Evolutionary conservation across 2,888 invertebrate species (phyloP).

Genomic region (Mystacides longicornis): DNA sequence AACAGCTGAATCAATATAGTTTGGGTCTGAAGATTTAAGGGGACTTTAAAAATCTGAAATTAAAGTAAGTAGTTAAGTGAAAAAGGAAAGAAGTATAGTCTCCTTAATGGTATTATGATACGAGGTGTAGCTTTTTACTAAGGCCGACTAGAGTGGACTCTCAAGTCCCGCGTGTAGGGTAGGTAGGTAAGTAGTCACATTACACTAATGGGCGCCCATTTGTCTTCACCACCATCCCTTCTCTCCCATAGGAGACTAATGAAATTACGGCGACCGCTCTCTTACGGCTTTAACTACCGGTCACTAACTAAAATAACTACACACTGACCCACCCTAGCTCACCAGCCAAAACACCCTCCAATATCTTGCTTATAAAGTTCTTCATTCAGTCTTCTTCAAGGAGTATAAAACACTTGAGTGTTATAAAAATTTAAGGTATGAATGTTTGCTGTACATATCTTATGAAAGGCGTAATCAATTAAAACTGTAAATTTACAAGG

Average conservation of each 20-base stretch:
- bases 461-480: too few relatives aligned
- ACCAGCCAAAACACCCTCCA: background rate
- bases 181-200: too few relatives aligned
- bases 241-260: constrained; percentile 42
- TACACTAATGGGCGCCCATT: constrained; percentile 50
- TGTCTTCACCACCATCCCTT: constrained; percentile 50
- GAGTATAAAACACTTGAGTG: too few relatives aligned
- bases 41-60: too few relatives aligned
- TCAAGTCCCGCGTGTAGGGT: constrained; percentile 34
- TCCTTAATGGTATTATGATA: constrained; percentile 17
- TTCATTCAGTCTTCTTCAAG: too few relatives aligned
- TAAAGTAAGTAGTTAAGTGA: too few relatives aligned
- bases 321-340: constrained; percentile 16
- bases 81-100: constrained; percentile 46
- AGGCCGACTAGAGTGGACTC: background rate
- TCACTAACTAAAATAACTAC: background rate
- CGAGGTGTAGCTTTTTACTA: background rate
- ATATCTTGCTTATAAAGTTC: background rate
- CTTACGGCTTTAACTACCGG: background rate
- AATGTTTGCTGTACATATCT: too few relatives aligned
- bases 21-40: too few relatives aligned
- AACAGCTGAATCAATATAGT: too few relatives aligned
- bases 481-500: too few relatives aligned
- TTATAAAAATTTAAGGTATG: too few relatives aligned
- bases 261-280: constrained; percentile 47